phyloP scores from a whole-genome alignment of 2,113 vertebrate species.

The Entomyzon cyanotis region DNA sequence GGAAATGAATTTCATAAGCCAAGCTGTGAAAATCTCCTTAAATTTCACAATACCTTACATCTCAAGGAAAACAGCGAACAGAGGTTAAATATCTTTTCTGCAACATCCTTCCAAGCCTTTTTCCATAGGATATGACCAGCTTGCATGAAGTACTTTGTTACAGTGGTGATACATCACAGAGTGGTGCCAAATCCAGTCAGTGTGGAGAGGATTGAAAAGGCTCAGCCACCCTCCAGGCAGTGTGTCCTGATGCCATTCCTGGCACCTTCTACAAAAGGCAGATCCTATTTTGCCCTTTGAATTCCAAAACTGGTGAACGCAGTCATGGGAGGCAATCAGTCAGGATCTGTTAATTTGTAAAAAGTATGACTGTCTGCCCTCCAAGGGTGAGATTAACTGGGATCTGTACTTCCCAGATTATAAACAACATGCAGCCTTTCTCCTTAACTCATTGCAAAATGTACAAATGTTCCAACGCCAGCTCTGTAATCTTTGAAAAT shows the following conservation, averaged over 20 bases:
- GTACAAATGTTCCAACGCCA: not conserved
- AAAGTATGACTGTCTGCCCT: not conserved
- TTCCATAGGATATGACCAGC: not conserved
- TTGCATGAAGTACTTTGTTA: not conserved
- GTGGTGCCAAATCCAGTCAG: not conserved
- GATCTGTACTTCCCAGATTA: not conserved
- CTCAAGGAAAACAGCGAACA: not conserved
- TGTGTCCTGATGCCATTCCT: not conserved
- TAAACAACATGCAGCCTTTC: not conserved
- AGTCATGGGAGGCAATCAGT: not conserved
- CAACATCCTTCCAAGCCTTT: not conserved
- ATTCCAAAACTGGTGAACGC: not conserved
- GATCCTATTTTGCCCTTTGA: not conserved
- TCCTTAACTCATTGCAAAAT: constrained; percentile 21
- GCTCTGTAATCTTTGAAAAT: constrained; percentile 11
- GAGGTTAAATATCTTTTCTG: not conserved
- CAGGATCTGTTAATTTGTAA: not conserved
- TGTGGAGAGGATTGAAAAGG: not conserved
- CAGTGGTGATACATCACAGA: not conserved
- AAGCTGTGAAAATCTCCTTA: constrained; percentile 10
- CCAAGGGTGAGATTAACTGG: not conserved
- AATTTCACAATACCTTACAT: constrained; percentile 22
- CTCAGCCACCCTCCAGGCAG: not conserved
- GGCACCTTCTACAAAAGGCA: not conserved
- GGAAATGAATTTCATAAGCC: constrained; percentile 25